A percentile compares a stretch with the other conserved stretches of the same genome.
Conservation (phyloP, 2,113 vertebrate genomes). For the Istiophorus platypterus region DNA sequence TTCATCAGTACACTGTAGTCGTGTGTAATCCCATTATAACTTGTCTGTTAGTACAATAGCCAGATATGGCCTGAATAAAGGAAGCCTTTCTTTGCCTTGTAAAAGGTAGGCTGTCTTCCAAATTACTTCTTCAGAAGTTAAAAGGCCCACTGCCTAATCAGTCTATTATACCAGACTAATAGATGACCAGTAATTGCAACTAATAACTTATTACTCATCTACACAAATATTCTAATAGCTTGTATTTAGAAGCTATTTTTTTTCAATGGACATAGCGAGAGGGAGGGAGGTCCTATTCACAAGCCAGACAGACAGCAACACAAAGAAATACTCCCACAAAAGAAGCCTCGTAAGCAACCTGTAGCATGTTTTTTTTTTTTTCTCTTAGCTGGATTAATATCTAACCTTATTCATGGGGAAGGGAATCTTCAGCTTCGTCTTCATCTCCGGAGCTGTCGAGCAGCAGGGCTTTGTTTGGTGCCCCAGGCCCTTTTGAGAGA, state of each 20-base stretch:
- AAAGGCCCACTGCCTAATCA: conserved; percentile 85
- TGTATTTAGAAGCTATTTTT: conserved; percentile 87
- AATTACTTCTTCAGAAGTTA: conserved; percentile 89
- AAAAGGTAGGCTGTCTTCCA: conserved; percentile 83
- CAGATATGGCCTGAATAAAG: conserved; percentile 84
- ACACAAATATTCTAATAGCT: conserved; percentile 89
- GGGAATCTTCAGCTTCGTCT: conserved; percentile 81
- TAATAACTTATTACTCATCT: conserved; percentile 89
- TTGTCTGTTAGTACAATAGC: conserved; percentile 85
- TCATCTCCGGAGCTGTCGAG: conserved; percentile 79
- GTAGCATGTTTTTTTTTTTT: conserved; percentile 86
- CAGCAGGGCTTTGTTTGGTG: conserved; percentile 84
- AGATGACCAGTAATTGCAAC: conserved; percentile 91
- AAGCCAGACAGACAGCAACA: conserved; percentile 81
- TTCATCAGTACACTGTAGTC: conserved; percentile 80
- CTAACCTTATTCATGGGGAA: conserved; percentile 85
- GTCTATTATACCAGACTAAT: conserved; percentile 86
- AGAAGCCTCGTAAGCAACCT: conserved; percentile 87
- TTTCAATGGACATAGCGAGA: conserved; percentile 82
- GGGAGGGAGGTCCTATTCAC: conserved; percentile 79
- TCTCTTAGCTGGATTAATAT: conserved; percentile 85
- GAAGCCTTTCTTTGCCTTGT: conserved; percentile 84
- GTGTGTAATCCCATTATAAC: conserved; percentile 87
- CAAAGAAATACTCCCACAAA: conserved; percentile 85
- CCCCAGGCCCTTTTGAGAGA: conserved; percentile 76